phyloP scores from a whole-genome alignment of 2,797 vertebrate species.

The Cirrhinus mrigala region DNA sequence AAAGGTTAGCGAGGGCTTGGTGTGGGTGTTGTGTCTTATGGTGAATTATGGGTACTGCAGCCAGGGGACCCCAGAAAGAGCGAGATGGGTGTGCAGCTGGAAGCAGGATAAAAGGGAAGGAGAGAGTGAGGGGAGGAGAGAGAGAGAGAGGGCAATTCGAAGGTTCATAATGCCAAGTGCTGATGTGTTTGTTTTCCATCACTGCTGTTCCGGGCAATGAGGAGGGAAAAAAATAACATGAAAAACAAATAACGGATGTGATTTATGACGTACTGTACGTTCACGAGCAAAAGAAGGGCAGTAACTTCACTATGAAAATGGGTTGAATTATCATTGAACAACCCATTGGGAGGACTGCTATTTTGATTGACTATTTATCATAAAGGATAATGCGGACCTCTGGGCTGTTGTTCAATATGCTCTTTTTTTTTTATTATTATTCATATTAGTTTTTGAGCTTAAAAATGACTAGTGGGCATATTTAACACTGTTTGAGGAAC shows the following conservation, averaged over 20 bases:
- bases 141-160: slow-evolving; percentile 75
- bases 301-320: slow-evolving; percentile 69
- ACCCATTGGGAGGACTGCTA: slow-evolving; percentile 41
- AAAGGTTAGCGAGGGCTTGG: slow-evolving; percentile 79
- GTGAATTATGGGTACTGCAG: slow-evolving; percentile 84
- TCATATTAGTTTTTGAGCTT: background rate
- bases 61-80: slow-evolving; percentile 81
- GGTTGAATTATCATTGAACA: slow-evolving; percentile 66
- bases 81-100: slow-evolving; percentile 76
- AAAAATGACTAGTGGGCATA: background rate
- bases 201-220: slow-evolving; percentile 81
- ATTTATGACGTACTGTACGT: slow-evolving; percentile 78
- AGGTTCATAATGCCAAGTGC: slow-evolving; percentile 83
- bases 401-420: slow-evolving; percentile 31
- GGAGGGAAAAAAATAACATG: slow-evolving; percentile 70
- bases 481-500: background rate
- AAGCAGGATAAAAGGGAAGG: slow-evolving; percentile 78
- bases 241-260: slow-evolving; percentile 67
- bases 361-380: slow-evolving; percentile 49
- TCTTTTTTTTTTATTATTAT: slow-evolving; percentile 29
- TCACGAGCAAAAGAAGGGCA: slow-evolving; percentile 72
- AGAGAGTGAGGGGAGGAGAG: slow-evolving; percentile 58
- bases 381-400: slow-evolving; percentile 34
- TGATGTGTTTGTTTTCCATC: slow-evolving; percentile 86
- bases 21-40: slow-evolving; percentile 80